A percentile compares a stretch with the other conserved stretches of the same genome.
phyloP scores from a whole-genome alignment of 2,888 invertebrate genomes.

The Acanthacorydalis orientalis region DNA sequence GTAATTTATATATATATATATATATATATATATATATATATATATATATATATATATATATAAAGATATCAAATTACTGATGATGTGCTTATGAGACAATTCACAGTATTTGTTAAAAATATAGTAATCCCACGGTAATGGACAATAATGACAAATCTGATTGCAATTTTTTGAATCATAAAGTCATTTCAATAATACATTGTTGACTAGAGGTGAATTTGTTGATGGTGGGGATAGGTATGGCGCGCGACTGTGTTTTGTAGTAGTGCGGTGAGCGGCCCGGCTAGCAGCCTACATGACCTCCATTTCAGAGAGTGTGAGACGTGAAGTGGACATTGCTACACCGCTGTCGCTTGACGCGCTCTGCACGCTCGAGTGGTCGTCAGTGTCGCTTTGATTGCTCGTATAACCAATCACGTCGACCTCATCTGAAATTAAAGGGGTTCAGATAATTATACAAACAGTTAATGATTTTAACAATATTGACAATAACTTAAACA shows the following conservation, averaged over 20 bases:
- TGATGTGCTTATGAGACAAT: not conserved
- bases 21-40: too few species aligned
- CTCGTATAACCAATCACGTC: constrained; percentile 76
- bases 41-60: too few species aligned
- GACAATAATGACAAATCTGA: too few species aligned
- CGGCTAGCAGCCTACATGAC: constrained; percentile 22
- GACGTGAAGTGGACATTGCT: constrained; percentile 47
- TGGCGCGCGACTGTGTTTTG: constrained; percentile 7
- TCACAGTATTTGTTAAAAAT: not conserved
- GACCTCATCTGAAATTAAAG: constrained; percentile 53
- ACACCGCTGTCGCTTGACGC: constrained; percentile 56
- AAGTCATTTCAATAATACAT: constrained; percentile 14
- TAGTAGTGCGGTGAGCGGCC: constrained; percentile 9
- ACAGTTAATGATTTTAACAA: too few species aligned
- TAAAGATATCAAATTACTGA: too few species aligned
- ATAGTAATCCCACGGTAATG: not conserved
- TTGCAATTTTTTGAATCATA: constrained; percentile 13
- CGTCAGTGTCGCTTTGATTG: constrained; percentile 71
- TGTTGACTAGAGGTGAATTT: constrained; percentile 6
- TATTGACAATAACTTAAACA: too few species aligned
- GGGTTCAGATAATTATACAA: too few species aligned
- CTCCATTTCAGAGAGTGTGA: constrained; percentile 44
- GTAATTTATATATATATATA: too few species aligned
- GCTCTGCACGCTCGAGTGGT: constrained; percentile 62
- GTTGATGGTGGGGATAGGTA: constrained; percentile 6